A percentile compares a stretch with the other conserved stretches of the same genome.
Conservation (phyloP, 2,888 invertebrate species). For the Cataglyphis cursor region DNA sequence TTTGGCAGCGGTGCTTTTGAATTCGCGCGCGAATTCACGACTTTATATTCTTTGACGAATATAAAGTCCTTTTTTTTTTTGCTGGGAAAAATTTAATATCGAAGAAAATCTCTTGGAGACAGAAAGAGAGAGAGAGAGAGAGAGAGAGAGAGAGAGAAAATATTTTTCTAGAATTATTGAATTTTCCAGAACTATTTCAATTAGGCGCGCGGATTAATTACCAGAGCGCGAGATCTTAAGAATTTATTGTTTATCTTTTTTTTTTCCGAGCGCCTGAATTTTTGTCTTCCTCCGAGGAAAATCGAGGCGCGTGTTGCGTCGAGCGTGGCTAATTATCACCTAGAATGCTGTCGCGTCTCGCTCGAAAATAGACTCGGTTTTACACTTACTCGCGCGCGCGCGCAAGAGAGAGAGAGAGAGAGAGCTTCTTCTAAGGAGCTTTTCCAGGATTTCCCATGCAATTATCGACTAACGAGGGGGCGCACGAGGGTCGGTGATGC, state of each 20-base stretch:
- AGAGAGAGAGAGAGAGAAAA: neutral
- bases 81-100: slow-evolving; percentile 9
- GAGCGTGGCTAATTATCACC: slow-evolving; percentile 38
- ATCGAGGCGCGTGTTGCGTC: slow-evolving; percentile 21
- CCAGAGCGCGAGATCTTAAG: neutral
- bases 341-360: slow-evolving; percentile 21
- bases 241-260: neutral
- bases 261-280: slow-evolving; percentile 1
- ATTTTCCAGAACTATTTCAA: neutral
- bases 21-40: no score
- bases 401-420: neutral
- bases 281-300: slow-evolving; percentile 26
- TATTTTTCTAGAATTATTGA: neutral
- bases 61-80: neutral
- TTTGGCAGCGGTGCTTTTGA: slow-evolving; percentile 23
- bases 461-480: slow-evolving; percentile 58
- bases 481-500: slow-evolving; percentile 55
- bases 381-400: neutral
- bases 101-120: neutral
- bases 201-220: neutral
- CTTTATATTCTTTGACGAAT: slow-evolving; percentile 28
- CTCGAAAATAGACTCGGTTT: slow-evolving; percentile 38
- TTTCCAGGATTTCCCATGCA: slow-evolving; percentile 56
- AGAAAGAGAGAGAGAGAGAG: neutral
- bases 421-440: slow-evolving; percentile 51